Evolutionary conservation across 2,113 vertebrate genomes (phyloP).

Genomic region (Machaerirhynchus nigripectus): DNA sequence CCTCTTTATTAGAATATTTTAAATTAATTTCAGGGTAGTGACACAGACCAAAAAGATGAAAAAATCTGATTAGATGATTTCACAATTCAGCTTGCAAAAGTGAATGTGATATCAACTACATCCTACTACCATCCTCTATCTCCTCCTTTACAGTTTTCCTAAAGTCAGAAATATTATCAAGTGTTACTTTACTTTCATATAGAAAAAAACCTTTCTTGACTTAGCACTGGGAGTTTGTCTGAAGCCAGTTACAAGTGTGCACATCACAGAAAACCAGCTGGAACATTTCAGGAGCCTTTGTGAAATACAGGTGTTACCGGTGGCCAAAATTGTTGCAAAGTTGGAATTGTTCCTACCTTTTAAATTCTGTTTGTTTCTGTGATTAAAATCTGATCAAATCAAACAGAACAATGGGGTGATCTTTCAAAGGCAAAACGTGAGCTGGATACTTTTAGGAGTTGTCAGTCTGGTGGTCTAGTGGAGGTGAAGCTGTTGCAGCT

Average conservation of each 20-base stretch:
- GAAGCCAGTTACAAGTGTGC: neutral
- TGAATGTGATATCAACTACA: neutral
- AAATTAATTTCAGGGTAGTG: neutral
- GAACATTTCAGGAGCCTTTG: neutral
- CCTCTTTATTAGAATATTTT: neutral
- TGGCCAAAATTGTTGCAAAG: neutral
- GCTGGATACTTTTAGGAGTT: neutral
- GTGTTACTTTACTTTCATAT: neutral
- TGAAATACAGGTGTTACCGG: neutral
- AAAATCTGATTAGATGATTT: neutral
- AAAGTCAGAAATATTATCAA: neutral
- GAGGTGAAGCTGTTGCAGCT: neutral
- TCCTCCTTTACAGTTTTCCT: neutral
- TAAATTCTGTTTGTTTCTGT: neutral
- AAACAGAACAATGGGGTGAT: neutral
- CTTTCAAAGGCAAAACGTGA: neutral
- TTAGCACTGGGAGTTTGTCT: neutral
- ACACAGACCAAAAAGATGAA: neutral
- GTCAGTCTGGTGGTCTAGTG: neutral
- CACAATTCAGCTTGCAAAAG: neutral
- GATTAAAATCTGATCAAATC: neutral
- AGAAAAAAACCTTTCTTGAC: neutral
- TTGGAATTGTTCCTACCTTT: neutral
- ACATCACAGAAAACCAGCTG: neutral
- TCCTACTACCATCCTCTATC: neutral